Evolutionary conservation across 2,888 invertebrate genomes (phyloP), one percentile per base, ranked within the genome.

Genomic region (Thereva nobilitata): DNA sequence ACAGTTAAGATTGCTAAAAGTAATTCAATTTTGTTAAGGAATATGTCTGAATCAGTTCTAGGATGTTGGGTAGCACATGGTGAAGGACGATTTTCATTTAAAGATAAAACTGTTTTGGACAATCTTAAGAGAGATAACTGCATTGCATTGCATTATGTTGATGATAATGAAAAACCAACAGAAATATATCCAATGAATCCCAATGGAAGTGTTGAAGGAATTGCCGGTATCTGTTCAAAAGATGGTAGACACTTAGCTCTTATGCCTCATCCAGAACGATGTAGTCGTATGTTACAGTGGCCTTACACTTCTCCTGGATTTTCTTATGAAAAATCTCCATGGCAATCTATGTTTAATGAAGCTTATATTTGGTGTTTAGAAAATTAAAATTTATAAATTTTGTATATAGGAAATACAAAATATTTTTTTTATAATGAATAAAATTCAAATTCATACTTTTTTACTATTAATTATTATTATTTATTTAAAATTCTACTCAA

Each of bases 231-330:
- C 65, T 92, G 95, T 73, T 97, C 97, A 0, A 76, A 79, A 1
- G 90, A 97, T 82, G 98, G 97, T 0, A 87, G 97, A 4, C 97
- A 98, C 82, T 84, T 97, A 73, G 98, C 97, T 0, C 87, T 98
- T 86, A 99, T 99, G 98, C 98, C 98, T 3, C 98, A 99, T 83
- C 97, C 98, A 0, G 98, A 99, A 82, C 86, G 97, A 70, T 94
- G 93, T 76, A 88, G 91, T 68, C 85, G 92, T 73, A 87, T 89
- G 72, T 96, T 94, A 91, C 97, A 97, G 80, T 94, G 95, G 88
- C 90, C 95, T 1, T 88, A 89, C 76, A 80, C 83, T 72, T 87
- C 87, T 5, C 77, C 80, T 5, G 78, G 80, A 64, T 85, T 86
- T 78, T 73, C 76, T 37, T 82, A 84, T 68, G 82, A 84, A 67